Conservation (phyloP, 2,888 invertebrate genomes). For the Tethea ocularis region DNA sequence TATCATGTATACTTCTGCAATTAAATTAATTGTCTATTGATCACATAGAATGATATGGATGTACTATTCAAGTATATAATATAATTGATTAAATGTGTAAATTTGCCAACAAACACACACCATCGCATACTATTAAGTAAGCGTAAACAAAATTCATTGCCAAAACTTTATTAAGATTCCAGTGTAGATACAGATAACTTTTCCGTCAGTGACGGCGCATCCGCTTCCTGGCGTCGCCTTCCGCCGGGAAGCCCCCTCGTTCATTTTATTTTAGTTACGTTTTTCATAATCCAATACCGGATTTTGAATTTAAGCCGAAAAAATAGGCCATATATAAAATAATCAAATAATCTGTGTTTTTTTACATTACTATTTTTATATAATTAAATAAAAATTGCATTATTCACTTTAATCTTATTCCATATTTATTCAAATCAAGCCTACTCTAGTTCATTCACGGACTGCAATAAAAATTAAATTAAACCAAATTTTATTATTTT, state of each 20-base stretch:
- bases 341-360: too few species aligned
- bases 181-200: constrained; percentile 67
- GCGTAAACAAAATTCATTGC: constrained; percentile 47
- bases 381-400: constrained; percentile 19
- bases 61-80: background rate
- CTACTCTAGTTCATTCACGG: constrained; percentile 56
- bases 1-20: too few species aligned
- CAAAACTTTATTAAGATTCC: constrained; percentile 68
- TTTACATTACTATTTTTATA: too few species aligned
- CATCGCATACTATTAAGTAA: constrained; percentile 19
- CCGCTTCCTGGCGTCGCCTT: constrained; percentile 67
- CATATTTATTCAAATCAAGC: constrained; percentile 63
- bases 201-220: constrained; percentile 60
- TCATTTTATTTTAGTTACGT: constrained; percentile 77
- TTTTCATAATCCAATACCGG: constrained; percentile 69
- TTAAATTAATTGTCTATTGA: too few species aligned
- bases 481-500: constrained; percentile 72
- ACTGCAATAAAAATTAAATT: constrained; percentile 72
- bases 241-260: constrained; percentile 71
- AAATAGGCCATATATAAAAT: background rate
- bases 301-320: constrained; percentile 31
- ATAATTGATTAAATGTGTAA: background rate
- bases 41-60: background rate
- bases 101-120: constrained; percentile 8
- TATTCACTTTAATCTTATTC: constrained; percentile 40